Percentiles rank a stretch among this genome's conserved stretches.
phyloP scores from a whole-genome alignment of 2,113 vertebrate species.

The Merops nubicus region DNA sequence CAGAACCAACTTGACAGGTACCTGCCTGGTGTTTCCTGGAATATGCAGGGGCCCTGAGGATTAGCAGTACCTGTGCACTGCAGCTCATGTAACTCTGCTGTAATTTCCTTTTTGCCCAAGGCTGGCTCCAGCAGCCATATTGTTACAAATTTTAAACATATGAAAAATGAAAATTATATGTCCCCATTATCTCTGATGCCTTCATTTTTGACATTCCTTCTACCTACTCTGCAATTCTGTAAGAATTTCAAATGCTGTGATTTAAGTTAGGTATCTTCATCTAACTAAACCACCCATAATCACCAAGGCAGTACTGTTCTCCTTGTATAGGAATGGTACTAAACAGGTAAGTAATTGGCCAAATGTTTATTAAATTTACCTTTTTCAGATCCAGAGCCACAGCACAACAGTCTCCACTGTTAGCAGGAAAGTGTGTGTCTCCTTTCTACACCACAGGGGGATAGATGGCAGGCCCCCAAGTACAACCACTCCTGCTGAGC shows the following conservation, averaged over 20 bases:
- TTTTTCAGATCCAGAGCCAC: neutral
- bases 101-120: neutral
- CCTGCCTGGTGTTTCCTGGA: neutral
- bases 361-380: neutral
- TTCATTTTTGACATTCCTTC: neutral
- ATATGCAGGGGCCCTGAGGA: neutral
- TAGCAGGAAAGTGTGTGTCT: neutral
- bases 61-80: fast-evolving
- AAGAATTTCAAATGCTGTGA: neutral
- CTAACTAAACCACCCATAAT: neutral
- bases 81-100: neutral
- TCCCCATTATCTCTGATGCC: neutral
- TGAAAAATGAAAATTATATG: neutral
- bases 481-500: neutral
- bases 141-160: neutral
- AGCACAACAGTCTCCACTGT: neutral
- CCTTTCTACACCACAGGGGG: neutral
- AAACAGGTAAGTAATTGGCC: neutral
- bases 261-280: neutral
- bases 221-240: neutral
- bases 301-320: too few species aligned
- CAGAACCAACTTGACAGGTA: neutral
- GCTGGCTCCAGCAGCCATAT: neutral
- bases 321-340: neutral
- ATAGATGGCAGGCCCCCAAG: neutral